Conservation (phyloP, 2,888 invertebrate genomes). For the Drosophila fungiperda region DNA sequence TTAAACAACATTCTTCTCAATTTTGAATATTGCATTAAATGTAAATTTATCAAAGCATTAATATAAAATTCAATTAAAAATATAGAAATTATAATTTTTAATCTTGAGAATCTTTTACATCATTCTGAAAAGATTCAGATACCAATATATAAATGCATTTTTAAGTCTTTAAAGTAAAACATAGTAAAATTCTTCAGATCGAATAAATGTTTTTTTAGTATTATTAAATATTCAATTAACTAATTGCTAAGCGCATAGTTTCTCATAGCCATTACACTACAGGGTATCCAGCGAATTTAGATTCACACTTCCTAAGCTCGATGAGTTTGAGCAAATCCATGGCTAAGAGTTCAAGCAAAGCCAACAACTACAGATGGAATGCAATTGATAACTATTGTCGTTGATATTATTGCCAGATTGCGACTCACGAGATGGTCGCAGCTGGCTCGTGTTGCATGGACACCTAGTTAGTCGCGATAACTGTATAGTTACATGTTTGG, state of each 20-base stretch:
- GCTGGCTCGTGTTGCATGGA: slow-evolving; percentile 38
- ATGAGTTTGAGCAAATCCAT: slow-evolving; percentile 23
- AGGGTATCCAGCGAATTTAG: slow-evolving; percentile 5
- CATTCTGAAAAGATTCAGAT: not conserved
- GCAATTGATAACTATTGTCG: slow-evolving; percentile 19
- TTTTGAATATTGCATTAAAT: not conserved
- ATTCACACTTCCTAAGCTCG: slow-evolving; percentile 4
- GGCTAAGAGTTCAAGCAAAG: slow-evolving; percentile 6
- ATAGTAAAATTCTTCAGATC: not conserved
- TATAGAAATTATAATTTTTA: not conserved
- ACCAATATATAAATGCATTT: not conserved
- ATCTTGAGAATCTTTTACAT: not conserved
- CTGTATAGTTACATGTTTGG: slow-evolving; percentile 30
- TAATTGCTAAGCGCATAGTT: not conserved
- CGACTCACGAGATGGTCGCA: slow-evolving; percentile 33
- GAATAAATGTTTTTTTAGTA: not conserved
- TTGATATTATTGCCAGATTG: not conserved
- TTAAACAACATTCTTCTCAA: not conserved
- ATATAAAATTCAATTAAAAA: not conserved
- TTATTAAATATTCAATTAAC: not conserved
- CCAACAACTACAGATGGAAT: slow-evolving; percentile 8
- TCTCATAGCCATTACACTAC: not conserved
- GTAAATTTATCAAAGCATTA: no score
- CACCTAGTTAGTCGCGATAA: slow-evolving; percentile 16
- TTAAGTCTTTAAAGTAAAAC: not conserved